Conservation (phyloP, 2,113 vertebrate species). For the Dasyprocta punctata region DNA sequence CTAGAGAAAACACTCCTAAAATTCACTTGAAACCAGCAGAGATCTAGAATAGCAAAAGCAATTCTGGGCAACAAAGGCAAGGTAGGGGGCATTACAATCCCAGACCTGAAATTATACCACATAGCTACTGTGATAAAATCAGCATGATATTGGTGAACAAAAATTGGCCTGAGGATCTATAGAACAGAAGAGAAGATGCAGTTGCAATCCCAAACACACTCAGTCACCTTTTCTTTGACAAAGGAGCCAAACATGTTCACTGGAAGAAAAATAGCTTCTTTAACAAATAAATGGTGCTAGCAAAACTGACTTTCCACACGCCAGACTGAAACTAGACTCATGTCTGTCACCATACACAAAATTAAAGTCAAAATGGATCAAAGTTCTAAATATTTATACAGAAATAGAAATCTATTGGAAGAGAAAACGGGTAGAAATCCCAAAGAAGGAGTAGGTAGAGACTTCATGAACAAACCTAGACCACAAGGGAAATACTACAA, state of each 20-base stretch:
- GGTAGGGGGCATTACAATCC: neutral
- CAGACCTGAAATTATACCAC: neutral
- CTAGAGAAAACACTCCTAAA: neutral
- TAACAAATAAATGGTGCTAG: neutral
- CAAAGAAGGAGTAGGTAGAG: neutral
- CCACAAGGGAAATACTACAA: neutral
- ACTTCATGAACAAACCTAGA: neutral
- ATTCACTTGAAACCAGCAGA: neutral
- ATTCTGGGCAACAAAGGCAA: neutral
- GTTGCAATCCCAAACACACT: neutral
- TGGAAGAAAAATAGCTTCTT: neutral
- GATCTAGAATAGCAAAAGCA: neutral
- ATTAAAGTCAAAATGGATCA: neutral
- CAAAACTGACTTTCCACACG: neutral
- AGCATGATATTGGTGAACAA: neutral
- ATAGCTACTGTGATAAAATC: neutral
- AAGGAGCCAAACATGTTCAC: neutral
- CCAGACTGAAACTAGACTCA: neutral
- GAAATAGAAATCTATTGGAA: neutral
- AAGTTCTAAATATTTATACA: neutral
- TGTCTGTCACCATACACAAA: neutral
- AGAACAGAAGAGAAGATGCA: neutral
- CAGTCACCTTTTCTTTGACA: neutral
- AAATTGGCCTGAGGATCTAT: neutral
- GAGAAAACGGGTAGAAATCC: neutral